Base-by-base conservation (phyloP, 2,113 vertebrate species). In the Eupsittula cactorum region DNA sequence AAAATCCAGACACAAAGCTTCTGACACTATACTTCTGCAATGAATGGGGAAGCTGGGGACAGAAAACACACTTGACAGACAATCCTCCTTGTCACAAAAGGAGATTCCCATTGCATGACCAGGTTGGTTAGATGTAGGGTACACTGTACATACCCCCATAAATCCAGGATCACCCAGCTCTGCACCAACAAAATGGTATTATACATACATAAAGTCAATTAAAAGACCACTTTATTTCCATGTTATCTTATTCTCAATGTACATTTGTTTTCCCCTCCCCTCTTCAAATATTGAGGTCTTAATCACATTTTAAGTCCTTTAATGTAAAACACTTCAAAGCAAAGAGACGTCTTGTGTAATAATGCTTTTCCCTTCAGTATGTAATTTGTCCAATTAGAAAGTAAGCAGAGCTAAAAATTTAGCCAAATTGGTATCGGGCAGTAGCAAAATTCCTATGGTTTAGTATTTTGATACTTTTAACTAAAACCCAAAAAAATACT, bases 321-420 rank as follows among this genome's bases (percentile, higher is more conserved):
- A 39, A 46, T 8, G 3, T 23, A 53, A 73, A 82, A 63, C 6
- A 37, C 8, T 55, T 64, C 16, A 29, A 69, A 83, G 21, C 2
- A 0, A 77, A 84, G 20, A 35, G 17, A 28, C 1, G 1, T 13
- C 13, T n/a, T 75, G 5, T 3, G 11, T 41, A 52, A 28, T 33
- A 44, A 3, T 79, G 28, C 46, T 39, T 91, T 28, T 15, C 80
- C 60, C 52, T 62, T 64, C 27, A 79, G 5, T 14, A 79, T 3
- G 6, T 5, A 31, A 73, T 44, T 60, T 62, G 4, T 23, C 29
- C 6, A 46, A 37, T 87, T n/a, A 10, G 20, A 59, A 93, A 49
- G 31, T 64, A 33, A 87, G 11, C 3, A 64, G 29, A 44, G 12
- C 23, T 67, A 74, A 80, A 90, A 78, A 63, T 37, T 35, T 4